Base-by-base conservation (phyloP, 2,113 vertebrate species). In the Cyanoliseus patagonus region DNA sequence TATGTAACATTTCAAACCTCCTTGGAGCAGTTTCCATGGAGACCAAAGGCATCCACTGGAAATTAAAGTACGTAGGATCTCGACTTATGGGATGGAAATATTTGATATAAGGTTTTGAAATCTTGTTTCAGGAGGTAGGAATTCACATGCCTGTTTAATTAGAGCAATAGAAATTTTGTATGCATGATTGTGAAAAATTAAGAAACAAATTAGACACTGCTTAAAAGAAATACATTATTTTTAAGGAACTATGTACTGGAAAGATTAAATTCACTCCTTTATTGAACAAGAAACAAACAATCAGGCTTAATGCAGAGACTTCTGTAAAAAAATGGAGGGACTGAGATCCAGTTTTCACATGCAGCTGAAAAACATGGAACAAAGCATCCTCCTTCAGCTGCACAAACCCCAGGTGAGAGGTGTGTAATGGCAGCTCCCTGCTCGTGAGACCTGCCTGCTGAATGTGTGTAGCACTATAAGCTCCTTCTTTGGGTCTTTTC, bases 1-100 rank as follows among this genome's bases (percentile, higher is more conserved):
- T 97, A 96, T 86, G 95, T 95, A 97, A 77, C 67, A 86, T 95
- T 97, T 97, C 95, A 97, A 97, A 95, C 46, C 79, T 96, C 35
- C 94, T 97, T 96, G 89, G 93, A 97, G 46, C 76, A 62, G 94
- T 98, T 98, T 97, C 97, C 93, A 98, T 97, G 92, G 97, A 87
- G 94, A 98, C 92, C 46, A 83, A 88, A 96, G 90, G 13, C 67
- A 94, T 87, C 47, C 69, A 86, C 59, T 97, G 77, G 89, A 97
- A 98, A 97, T 97, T 92, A 93, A 96, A 98, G 97, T 94, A 94
- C 28, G 3, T 83, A 73, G 39, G 35, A 83, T 82, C 79, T 86
- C 64, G 61, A 39, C 0, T 74, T 94, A 83, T 53, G 46, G 84
- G n/a, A 46, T 55, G 63, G 62, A 74, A 95, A 81, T 76, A 86